These are phyloP conservation scores for Cydia amplana DNA, from an alignment of 1,140 invertebrate species.

Conservation along the genomic window DNA sequence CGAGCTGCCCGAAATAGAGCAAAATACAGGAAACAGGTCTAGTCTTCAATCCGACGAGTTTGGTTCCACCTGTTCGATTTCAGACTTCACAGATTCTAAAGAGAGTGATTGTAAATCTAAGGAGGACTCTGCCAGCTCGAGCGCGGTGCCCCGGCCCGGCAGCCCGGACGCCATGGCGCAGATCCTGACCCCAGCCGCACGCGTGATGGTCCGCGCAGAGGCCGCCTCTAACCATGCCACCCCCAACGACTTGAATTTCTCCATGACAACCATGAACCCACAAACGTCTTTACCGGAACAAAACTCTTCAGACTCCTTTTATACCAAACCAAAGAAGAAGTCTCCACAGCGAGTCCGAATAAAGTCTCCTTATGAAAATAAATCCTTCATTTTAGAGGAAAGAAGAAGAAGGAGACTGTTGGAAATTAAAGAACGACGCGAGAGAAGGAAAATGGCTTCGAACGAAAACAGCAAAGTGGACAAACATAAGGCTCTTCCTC, in stretches of 20 bases:
- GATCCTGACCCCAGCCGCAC: background rate
- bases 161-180: background rate
- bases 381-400: conserved; percentile 61
- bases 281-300: conserved; percentile 58
- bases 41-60: background rate
- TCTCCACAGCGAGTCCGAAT: conserved; percentile 58
- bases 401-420: conserved; percentile 64
- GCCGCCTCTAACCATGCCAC: conserved; percentile 36
- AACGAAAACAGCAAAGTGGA: conserved; percentile 57
- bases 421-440: conserved; percentile 65
- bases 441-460: conserved; percentile 60
- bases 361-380: conserved; percentile 73
- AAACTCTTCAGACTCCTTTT: conserved; percentile 43
- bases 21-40: background rate
- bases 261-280: conserved; percentile 55
- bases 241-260: conserved; percentile 48
- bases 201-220: conserved; percentile 10
- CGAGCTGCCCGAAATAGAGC: background rate
- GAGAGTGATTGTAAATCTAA: background rate
- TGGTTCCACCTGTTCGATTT: background rate
- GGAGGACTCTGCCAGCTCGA: background rate
- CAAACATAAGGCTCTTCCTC: conserved; percentile 58
- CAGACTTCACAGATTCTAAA: background rate
- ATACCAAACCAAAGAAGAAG: conserved; percentile 45
- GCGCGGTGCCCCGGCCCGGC: background rate